Conservation (phyloP, 1,140 invertebrate genomes). For the Drosophila orosa region DNA sequence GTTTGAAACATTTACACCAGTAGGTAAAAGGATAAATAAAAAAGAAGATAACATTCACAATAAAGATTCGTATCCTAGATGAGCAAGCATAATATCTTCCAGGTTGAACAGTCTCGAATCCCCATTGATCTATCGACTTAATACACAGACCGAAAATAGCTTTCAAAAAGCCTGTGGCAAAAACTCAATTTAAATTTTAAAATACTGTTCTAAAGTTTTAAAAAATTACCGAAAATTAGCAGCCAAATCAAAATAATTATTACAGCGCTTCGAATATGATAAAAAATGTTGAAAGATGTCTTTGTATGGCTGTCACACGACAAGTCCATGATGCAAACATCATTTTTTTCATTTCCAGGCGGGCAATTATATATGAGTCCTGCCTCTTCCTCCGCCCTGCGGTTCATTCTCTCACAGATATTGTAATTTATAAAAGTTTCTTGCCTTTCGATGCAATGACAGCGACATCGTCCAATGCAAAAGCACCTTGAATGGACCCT, state of each 20-base stretch:
- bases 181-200: no score
- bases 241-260: constrained; percentile 15
- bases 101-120: constrained; percentile 34
- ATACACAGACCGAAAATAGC: constrained; percentile 35
- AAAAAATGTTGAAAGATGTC: constrained; percentile 1
- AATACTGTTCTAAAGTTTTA: background rate
- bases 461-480: constrained; percentile 67
- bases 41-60: constrained; percentile 33
- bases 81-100: constrained; percentile 19
- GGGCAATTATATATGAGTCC: constrained; percentile 59
- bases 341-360: constrained; percentile 30
- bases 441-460: constrained; percentile 63
- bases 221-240: constrained; percentile 38
- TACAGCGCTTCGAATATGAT: background rate
- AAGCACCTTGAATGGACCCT: constrained; percentile 62
- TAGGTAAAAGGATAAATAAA: constrained; percentile 23
- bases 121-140: constrained; percentile 15
- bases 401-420: constrained; percentile 53
- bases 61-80: constrained; percentile 17
- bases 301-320: background rate
- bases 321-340: constrained; percentile 43
- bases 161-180: constrained; percentile 24
- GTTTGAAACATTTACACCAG: constrained; percentile 60
- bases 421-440: constrained; percentile 54
- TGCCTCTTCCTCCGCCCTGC: constrained; percentile 23